phyloP scores from a whole-genome alignment of 2,888 invertebrate species.

The Agapostemon virescens region DNA sequence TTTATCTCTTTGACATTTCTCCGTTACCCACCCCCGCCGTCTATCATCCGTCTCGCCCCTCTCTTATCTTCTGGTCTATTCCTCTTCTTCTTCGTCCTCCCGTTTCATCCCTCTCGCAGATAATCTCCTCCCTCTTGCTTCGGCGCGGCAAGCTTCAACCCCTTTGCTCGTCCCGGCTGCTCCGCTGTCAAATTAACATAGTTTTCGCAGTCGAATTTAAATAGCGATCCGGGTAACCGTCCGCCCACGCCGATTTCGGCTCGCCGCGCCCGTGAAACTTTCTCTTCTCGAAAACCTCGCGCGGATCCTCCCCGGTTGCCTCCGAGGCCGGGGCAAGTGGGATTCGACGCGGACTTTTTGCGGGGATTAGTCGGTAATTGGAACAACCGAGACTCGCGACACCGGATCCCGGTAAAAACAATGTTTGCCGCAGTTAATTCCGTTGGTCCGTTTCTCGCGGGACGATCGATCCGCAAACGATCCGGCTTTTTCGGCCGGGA shows the following conservation, averaged over 20 bases:
- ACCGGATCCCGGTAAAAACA: constrained; percentile 47
- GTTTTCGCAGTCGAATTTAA: constrained; percentile 62
- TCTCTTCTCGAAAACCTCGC: not conserved
- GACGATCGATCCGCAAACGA: constrained; percentile 32
- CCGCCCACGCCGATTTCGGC: constrained; percentile 32
- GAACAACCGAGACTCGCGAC: constrained; percentile 51
- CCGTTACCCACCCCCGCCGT: not conserved
- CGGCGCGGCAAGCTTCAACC: not conserved
- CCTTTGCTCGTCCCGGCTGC: not conserved
- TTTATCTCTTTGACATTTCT: constrained; percentile 18
- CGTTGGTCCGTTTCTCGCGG: constrained; percentile 6
- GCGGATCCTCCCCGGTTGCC: not conserved
- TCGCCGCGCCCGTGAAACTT: constrained; percentile 25
- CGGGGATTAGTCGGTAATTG: constrained; percentile 61
- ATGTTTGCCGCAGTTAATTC: constrained; percentile 55
- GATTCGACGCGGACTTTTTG: constrained; percentile 46
- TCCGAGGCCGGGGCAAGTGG: not conserved
- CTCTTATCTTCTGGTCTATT: constrained; percentile 12
- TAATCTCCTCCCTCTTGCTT: constrained; percentile 1
- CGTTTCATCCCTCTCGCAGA: constrained; percentile 12
- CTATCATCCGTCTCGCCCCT: not conserved
- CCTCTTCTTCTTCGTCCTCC: constrained; percentile 11
- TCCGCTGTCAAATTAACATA: constrained; percentile 64
- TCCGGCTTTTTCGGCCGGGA: constrained; percentile 5
- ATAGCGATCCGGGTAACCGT: constrained; percentile 49